phyloP scores from a whole-genome alignment of 2,888 invertebrate species.

The Dendrolimus pini region DNA sequence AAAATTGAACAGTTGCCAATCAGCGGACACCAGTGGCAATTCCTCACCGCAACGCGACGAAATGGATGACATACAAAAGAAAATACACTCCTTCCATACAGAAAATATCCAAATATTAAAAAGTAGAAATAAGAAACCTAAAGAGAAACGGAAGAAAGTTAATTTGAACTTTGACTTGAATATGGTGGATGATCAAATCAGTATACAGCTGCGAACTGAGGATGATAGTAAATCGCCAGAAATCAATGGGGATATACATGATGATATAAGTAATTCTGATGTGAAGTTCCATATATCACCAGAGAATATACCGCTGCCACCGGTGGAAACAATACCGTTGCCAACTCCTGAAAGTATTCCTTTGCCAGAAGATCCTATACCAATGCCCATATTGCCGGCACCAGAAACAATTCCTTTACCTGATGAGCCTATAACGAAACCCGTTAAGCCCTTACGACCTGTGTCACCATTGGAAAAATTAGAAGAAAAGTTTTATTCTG shows the following conservation, averaged over 20 bases:
- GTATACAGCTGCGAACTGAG: conserved; percentile 63
- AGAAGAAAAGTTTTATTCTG: conserved; percentile 27
- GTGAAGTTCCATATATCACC: conserved; percentile 46
- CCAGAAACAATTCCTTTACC: conserved; percentile 61
- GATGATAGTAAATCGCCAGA: conserved; percentile 41
- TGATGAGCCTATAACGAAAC: conserved; percentile 38
- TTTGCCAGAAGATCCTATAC: conserved; percentile 52
- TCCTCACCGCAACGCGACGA: conserved; percentile 72
- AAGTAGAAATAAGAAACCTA: conserved; percentile 77
- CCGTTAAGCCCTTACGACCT: conserved; percentile 9
- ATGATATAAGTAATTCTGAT: conserved; percentile 41
- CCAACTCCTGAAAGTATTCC: conserved; percentile 60
- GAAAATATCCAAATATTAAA: conserved; percentile 78
- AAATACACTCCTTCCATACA: conserved; percentile 79
- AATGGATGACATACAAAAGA: conserved; percentile 79
- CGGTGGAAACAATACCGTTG: conserved; percentile 63
- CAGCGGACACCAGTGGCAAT: conserved; percentile 67
- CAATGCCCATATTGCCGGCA: conserved; percentile 40
- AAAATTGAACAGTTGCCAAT: conserved; percentile 54
- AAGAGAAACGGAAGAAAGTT: conserved; percentile 73
- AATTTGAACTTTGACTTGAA: conserved; percentile 71
- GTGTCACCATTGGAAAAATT: conserved; percentile 27
- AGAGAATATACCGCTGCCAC: conserved; percentile 59
- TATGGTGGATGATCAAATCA: conserved; percentile 72
- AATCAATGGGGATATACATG: conserved; percentile 55